phyloP scores from a whole-genome alignment of 35 echinoderm and acorn worm species.

The Hemicentrotus pulcherrimus region DNA sequence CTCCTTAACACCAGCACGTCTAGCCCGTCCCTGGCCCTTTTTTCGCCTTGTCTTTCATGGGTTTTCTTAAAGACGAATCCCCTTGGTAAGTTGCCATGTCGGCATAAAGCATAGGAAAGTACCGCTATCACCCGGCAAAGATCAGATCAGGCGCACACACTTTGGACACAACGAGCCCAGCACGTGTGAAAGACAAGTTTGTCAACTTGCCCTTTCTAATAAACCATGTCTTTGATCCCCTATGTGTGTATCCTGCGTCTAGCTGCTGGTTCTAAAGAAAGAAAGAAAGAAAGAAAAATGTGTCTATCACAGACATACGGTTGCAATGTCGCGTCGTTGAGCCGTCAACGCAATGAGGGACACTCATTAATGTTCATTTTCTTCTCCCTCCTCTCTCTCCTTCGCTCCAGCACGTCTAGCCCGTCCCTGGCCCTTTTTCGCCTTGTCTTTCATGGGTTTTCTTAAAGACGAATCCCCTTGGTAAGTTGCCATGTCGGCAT shows the following conservation, averaged over 20 bases:
- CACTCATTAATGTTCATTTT: conserved; percentile 24
- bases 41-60: background rate
- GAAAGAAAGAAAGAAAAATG: too few species aligned
- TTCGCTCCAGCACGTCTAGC: background rate
- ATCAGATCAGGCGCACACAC: background rate
- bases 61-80: background rate
- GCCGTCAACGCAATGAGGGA: background rate
- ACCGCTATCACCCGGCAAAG: background rate
- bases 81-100: background rate
- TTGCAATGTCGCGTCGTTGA: background rate
- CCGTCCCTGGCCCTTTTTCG: background rate
- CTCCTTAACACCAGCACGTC: background rate
- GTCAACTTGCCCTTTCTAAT: background rate
- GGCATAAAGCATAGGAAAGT: background rate
- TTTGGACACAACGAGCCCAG: background rate
- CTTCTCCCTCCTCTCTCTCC: background rate
- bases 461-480: background rate
- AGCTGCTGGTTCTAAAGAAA: background rate
- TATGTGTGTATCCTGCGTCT: background rate
- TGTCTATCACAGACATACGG: too few species aligned
- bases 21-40: background rate
- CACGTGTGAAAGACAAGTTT: background rate
- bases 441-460: background rate
- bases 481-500: background rate
- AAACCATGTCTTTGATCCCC: background rate